These are phyloP conservation scores for Hymenochirus boettgeri DNA, from an alignment of 2,113 vertebrate genomes.

Conservation along the genomic window DNA sequence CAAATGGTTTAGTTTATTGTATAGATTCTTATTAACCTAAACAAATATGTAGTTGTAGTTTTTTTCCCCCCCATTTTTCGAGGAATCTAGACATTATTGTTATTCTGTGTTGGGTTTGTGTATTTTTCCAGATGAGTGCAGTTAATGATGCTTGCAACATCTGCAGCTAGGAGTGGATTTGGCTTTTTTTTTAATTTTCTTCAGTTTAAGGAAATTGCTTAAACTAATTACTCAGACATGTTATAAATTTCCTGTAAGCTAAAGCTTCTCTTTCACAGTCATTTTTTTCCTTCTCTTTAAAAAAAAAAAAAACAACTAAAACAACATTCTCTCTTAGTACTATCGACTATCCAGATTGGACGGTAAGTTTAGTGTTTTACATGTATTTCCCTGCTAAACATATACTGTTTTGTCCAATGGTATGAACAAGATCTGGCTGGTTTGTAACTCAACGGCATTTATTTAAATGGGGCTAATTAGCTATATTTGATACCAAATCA, in stretches of 20 bases:
- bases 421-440: no score
- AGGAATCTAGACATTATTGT: neutral
- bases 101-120: conserved; percentile 3
- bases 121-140: conserved; percentile 3
- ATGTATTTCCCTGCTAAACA: neutral
- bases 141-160: conserved; percentile 5
- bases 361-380: neutral
- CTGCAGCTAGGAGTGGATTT: neutral
- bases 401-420: no score
- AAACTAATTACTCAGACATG: conserved; percentile 5
- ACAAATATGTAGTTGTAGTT: neutral
- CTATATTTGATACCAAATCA: no score
- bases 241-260: conserved; percentile 5
- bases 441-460: no score
- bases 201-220: neutral
- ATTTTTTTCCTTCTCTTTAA: neutral
- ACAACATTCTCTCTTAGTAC: neutral
- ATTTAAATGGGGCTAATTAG: no score
- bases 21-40: neutral
- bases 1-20: neutral
- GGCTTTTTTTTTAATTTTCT: neutral
- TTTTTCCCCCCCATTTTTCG: no score
- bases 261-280: neutral
- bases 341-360: neutral
- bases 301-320: no score